Base-by-base conservation (phyloP, 2,113 vertebrate genomes). In the Laticauda colubrina region DNA sequence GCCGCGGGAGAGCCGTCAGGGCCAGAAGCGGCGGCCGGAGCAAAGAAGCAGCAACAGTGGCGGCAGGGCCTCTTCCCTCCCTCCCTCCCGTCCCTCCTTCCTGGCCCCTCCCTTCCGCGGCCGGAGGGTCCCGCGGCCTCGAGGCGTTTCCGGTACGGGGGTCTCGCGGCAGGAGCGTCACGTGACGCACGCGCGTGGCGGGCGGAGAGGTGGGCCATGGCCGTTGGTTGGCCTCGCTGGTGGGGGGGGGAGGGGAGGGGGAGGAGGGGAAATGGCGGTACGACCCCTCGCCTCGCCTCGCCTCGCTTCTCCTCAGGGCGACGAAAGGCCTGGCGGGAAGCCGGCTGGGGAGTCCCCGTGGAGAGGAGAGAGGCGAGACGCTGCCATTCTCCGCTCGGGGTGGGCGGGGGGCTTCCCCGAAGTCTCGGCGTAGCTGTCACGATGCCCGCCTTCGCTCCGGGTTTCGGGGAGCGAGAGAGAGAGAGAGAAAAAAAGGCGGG, bases 231-330 rank as follows among this genome's bases (percentile, higher is more conserved):
- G 69, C 69, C 29, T 39, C 69, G n/a, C 14, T 18, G 55, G 29
- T 1, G 4, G 29, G 3, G 4, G 0, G 0, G 24, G 9, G 5
- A 9, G 24, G 1, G 59, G 3, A 12, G 64, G 12, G 12, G 61
- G 26, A n/a, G 29, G 0, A n/a, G 64, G 0, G 2, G 2, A 5
- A n/a, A 2, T 1, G n/a, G 29, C 11, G n/a, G 5, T 2, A 14
- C 15, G 57, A 26, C 26, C 12, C 69, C n/a, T 34, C n/a, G 69
- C 69, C n/a, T 34, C n/a, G 69, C 69, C n/a, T 34, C 69, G 69
- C 69, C n/a, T 10, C n/a, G 64, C 64, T 75, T 34, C 69, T 34
- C n/a, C 69, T 59, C 57, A 59, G 57, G 57, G 23, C 7, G 56
- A 59, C 56, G 23, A 23, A 57, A 57, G 12, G 29, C 69, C 5